Evolutionary conservation across 2,797 vertebrate genomes (phyloP), one percentile per base, ranked within the genome.

Genomic region (Scolopax rusticola): DNA sequence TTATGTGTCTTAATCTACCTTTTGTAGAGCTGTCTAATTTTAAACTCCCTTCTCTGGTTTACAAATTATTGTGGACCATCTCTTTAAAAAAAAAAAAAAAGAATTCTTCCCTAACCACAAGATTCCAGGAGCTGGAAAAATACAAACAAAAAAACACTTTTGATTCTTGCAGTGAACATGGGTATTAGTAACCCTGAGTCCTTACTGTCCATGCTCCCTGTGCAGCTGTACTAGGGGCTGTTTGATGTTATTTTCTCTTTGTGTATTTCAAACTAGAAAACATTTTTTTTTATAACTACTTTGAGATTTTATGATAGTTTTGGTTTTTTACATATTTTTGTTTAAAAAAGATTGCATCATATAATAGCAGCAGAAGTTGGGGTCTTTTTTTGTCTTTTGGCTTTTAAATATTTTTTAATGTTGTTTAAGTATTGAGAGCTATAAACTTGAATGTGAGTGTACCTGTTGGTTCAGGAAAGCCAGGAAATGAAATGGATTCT

Each of bases 81-180:
- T 43, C 45, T 12, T 33, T 8, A 8, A 48, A 78, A 75, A 21
- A 28, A 18, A 13, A 3, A 33, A 65, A 54, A 11, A 16, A 10
- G 1, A 45, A 45, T 48, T 57, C 6, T 48, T 56, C 30, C 11
- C 2, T 53, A 64, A 57, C 12, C 8, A 10, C 0, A 0, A 23
- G 36, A 18, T 15, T 76, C 15, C 43, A 70, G 21, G 14, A 83
- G 2, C 13, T 27, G 15, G 15, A 11, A 47, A 75, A 87, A 15
- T 27, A 30, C 51, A 65, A 84, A 12, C 8, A 11, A n/a, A 75
- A 13, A 0, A 10, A 9, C 8, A 16, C 25, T 59, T 59, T 18
- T 33, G 36, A 61, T 56, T 51, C 30, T 70, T 43, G 16, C 7
- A 53, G 21, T 11, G 59, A 79, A 68, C 3, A 2, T 8, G 45